Base-by-base conservation (phyloP, 2,888 invertebrate genomes). In the Drosophila longiperda region DNA sequence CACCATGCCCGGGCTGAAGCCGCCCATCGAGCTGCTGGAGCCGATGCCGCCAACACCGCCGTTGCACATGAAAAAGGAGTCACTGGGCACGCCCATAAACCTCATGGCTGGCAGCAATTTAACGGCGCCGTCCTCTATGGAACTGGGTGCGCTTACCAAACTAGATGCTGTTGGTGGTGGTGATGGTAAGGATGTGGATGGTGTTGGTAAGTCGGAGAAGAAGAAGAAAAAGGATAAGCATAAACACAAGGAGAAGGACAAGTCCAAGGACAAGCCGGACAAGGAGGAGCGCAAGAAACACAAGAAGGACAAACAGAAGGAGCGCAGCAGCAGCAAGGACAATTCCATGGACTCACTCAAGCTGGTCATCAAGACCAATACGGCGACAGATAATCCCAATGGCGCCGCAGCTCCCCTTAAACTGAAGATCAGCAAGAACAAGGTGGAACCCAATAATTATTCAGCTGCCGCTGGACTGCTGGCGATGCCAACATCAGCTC, bases 301-400 rank as follows among this genome's bases (percentile, higher is more conserved):
- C 81, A 96, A 96, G 89, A 96, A 96, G 85, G 95, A 95, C 91
- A 93, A 89, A 91, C 94, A 91, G 58, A 93, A 92, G 65, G 92
- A 91, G 26, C 89, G 91, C 49, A 65, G 86, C 59, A 65, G 86
- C 59, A 69, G 42, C 71, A 84, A 84, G 63, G 84, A 84, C 42
- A 66, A 61, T 20, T 71, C 88, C 32, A 63, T 75, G 64, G 87
- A 91, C 42, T 82, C 85, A 11, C 82, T 94, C 1, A 95, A 96
- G 0, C 91, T 97, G 54, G 97, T 97, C 92, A 96, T 97, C 57
- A 97, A 97, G 92, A 97, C 97, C 92, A 97, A 49, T 95, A 95
- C 80, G 94, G 94, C 57, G 95, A 93, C 76, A 11, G 59, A 69
- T 11, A 82, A 83, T 61, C 79, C 83, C 52, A 81, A 83, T 45